phyloP scores from a whole-genome alignment of 2,888 invertebrate genomes.

The Xestia sexstrigata region DNA sequence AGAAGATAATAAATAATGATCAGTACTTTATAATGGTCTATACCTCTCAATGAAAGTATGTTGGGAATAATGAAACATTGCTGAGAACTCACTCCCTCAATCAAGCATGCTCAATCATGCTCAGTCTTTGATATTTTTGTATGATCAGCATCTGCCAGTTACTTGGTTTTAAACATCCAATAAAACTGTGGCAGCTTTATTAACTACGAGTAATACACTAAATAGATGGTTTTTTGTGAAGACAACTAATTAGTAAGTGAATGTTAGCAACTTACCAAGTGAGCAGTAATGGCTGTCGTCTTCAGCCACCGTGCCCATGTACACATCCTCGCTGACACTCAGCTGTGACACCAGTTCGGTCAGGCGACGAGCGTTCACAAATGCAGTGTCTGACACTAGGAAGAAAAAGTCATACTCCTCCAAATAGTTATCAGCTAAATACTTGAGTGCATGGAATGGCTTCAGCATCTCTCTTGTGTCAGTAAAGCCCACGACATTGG shows the following conservation, averaged over 20 bases:
- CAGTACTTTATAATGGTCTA: neutral
- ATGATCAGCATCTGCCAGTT: neutral
- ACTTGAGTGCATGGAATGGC: slow-evolving; percentile 97
- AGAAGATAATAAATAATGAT: too few species aligned
- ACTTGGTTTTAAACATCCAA: neutral
- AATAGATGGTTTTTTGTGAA: neutral
- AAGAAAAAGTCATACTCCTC: slow-evolving; percentile 98
- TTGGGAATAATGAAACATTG: neutral
- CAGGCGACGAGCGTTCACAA: slow-evolving; percentile 95
- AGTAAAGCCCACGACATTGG: slow-evolving; percentile 96
- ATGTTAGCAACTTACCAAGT: slow-evolving; percentile 88
- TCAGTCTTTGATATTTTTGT: neutral
- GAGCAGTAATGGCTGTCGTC: slow-evolving; percentile 92
- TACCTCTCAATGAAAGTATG: neutral
- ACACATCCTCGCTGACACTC: slow-evolving; percentile 96
- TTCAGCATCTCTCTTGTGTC: slow-evolving; percentile 94
- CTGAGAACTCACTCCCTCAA: neutral
- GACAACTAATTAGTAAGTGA: neutral
- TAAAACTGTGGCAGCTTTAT: slow-evolving; percentile 2
- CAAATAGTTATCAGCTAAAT: slow-evolving; percentile 96
- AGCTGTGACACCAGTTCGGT: slow-evolving; percentile 93
- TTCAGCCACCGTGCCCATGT: slow-evolving; percentile 93
- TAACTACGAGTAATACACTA: neutral
- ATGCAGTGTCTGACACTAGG: slow-evolving; percentile 95
- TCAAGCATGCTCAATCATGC: neutral